A percentile compares a stretch with the other conserved stretches of the same genome.
Evolutionary conservation across 2,113 vertebrate genomes (phyloP).

Genomic region (Psammodynastes pulverulentus): DNA sequence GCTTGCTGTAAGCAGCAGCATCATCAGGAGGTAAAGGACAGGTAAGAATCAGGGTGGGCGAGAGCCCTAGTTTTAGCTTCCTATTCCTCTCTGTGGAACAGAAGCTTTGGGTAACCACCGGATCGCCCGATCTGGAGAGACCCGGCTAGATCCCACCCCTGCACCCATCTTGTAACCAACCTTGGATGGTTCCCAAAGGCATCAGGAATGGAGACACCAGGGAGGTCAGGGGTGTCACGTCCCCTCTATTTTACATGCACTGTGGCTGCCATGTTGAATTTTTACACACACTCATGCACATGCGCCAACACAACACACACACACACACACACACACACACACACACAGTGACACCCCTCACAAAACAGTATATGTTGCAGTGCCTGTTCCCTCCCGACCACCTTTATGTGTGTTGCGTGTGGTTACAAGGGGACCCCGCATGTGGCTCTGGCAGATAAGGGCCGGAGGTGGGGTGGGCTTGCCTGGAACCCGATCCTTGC

Average conservation of each 20-base stretch:
- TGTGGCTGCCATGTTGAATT: background rate
- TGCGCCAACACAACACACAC: too few relatives aligned
- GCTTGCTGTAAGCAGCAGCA: too few relatives aligned
- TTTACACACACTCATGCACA: background rate
- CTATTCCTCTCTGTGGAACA: too few relatives aligned
- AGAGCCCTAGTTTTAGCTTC: too few relatives aligned
- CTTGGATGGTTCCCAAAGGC: background rate
- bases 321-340: background rate
- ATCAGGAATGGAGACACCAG: background rate
- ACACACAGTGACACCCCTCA: background rate
- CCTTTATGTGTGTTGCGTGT: background rate
- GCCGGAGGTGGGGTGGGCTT: background rate
- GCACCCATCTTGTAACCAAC: too few relatives aligned
- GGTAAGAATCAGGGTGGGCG: too few relatives aligned
- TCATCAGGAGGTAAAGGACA: too few relatives aligned
- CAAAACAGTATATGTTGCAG: background rate
- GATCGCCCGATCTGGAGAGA: too few relatives aligned
- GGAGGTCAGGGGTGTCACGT: background rate
- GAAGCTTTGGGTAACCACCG: too few relatives aligned
- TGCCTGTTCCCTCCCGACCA: background rate
- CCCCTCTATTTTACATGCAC: background rate
- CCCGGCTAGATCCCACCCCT: too few relatives aligned
- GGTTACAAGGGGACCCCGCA: background rate
- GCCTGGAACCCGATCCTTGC: background rate
- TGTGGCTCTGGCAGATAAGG: slow-evolving; percentile 12